Evolutionary conservation across 1,140 invertebrate species (phyloP), one percentile per base, ranked within the genome.

Genomic region (Leptopilina clavipes): DNA sequence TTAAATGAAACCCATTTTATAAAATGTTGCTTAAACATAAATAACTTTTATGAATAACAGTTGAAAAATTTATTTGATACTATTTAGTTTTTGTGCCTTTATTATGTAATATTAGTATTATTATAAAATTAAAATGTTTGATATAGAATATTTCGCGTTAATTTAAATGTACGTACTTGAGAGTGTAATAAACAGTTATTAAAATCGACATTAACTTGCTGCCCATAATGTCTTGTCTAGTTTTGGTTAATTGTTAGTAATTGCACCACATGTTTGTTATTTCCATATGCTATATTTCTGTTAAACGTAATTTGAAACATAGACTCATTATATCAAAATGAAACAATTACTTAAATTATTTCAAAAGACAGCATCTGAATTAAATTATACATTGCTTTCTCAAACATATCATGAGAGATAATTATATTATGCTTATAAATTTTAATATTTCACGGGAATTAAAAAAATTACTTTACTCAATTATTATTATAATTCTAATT

Each of bases 221-320:
- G 22, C 10, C 10, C 7, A 2, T 9, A 48, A 48, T 14, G 12
- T 59, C 18, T 59, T 9, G 8, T 3, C 9, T 25, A 59, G 10
- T 59, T 59, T 59, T n/a, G 12, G 22, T 59, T 59, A 31, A 59
- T 22, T 59, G 19, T 22, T 59, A 14, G 56, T 59, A 25, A 59
- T 59, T 25, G 12, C 8, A 25, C 19, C 56, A 25, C 56, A 59
- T 25, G 3, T 31, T 59, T 59, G 56, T 22, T 12, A 14, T 14
- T 9, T 11, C 9, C 0, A 25, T 59, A n/a, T n/a, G 9, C 56
- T 14, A 59, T 11, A 11, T 14, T 59, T 19, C 8, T 14, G 56
- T 59, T 59, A 1, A 59, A 0, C 5, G 1, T 59, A 59, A 59
- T 59, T 59, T 19, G 54, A 59, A 59, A 59, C 11, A 48, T 48